Evolutionary conservation across 2,888 invertebrate genomes (phyloP), one percentile per base, ranked within the genome.

Genomic region (Ctena decussata): DNA sequence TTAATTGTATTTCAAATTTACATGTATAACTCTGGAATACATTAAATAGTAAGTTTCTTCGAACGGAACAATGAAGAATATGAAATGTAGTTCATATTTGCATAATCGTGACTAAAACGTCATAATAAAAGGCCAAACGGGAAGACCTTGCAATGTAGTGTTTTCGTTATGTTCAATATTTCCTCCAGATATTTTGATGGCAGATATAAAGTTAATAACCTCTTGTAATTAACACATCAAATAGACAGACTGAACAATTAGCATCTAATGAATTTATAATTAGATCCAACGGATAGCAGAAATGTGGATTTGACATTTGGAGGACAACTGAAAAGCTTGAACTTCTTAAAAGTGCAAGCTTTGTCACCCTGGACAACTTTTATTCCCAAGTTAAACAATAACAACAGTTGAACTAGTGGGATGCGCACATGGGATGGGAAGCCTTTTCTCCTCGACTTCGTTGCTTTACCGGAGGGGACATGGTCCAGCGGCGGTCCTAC

Each of bases 121-220:
- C 87, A 87, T 60, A 71, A 27, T 74, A 44, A 37, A 77, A 85
- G 87, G 87, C 87, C 85, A 85, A n/a, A 83, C 71, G 85, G 83
- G 83, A 82, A 81, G 32, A 78, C 79, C 41, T 80, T 87, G 87
- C 83, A 87, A 85, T 87, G 85, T 83, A 83, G 72, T 72, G 65
- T 65, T 65, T 60, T 65, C 65, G 65, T 32, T 57, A 46, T 35
- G 35, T 65, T 65, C 65, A 65, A 65, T 65, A 65, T 65, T 65
- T 65, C 65, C 65, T 65, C 12, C 27, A 21, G 57, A 27, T 57
- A 57, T 57, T 57, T 57, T n/a, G n/a, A 57, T n/a, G 57, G 21
- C 12, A 46, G 11, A 46, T 2, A 15, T 3, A 21, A 2, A 8
- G 21, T 8, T 46, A 21, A 46, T 18, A 46, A n/a, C 21, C 3